These are phyloP conservation scores for Copsychus sechellarum DNA, from an alignment of 2,113 vertebrate genomes.

Conservation along the genomic window DNA sequence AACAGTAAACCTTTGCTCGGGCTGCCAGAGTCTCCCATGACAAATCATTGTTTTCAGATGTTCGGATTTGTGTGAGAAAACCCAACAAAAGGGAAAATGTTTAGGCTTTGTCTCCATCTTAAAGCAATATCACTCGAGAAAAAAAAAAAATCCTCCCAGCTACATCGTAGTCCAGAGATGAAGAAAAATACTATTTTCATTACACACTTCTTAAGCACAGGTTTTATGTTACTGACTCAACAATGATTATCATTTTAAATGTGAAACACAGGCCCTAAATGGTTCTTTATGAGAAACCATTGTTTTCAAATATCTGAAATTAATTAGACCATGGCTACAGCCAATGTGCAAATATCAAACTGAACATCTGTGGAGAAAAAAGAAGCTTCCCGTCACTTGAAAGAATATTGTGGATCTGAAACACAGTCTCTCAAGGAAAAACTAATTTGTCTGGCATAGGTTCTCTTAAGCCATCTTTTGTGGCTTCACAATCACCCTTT, in stretches of 20 bases:
- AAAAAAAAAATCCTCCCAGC: neutral
- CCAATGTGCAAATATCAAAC: constrained; percentile 43
- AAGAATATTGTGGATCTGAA: constrained; percentile 7
- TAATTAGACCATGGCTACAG: constrained; percentile 38
- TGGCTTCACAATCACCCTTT: neutral
- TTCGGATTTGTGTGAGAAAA: constrained; percentile 56
- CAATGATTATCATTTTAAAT: constrained; percentile 41
- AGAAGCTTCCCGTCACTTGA: constrained; percentile 6
- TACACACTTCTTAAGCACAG: constrained; percentile 36
- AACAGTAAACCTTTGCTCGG: constrained; percentile 46
- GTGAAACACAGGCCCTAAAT: constrained; percentile 33
- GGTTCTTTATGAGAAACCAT: constrained; percentile 44
- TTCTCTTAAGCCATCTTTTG: neutral
- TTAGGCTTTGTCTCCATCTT: constrained; percentile 43
- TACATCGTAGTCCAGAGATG: neutral
- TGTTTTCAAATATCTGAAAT: constrained; percentile 64
- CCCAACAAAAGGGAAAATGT: constrained; percentile 33
- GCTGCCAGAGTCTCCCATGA: constrained; percentile 45
- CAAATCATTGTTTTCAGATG: constrained; percentile 65
- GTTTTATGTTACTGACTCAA: constrained; percentile 54
- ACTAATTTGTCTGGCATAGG: neutral
- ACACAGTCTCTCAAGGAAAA: constrained; percentile 15
- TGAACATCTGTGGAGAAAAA: constrained; percentile 32
- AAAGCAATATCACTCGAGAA: neutral
- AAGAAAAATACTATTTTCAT: constrained; percentile 33